phyloP scores from a whole-genome alignment of 2,888 invertebrate genomes.

The Agrochola circellaris region DNA sequence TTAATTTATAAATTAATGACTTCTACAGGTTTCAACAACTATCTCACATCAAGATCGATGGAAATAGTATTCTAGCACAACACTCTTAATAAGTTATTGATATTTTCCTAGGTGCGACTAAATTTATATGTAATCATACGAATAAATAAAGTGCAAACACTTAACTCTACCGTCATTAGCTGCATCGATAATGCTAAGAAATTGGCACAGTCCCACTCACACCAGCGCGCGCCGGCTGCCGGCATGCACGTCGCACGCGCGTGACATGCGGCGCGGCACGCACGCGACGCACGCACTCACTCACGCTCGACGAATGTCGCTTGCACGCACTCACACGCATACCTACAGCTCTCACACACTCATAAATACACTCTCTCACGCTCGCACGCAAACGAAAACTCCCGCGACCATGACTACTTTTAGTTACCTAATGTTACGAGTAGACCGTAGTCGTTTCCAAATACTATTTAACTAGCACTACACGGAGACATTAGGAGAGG shows the following conservation, averaged over 20 bases:
- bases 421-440: constrained; percentile 82
- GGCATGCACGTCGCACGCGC: constrained; percentile 15
- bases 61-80: constrained; percentile 89
- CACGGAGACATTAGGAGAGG: constrained; percentile 89
- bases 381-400: constrained; percentile 75
- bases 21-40: constrained; percentile 85
- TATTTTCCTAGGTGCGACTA: constrained; percentile 91
- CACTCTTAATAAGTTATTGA: constrained; percentile 91
- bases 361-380: constrained; percentile 60
- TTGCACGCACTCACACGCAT: constrained; percentile 63
- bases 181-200: constrained; percentile 87
- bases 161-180: constrained; percentile 90
- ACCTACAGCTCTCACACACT: constrained; percentile 63
- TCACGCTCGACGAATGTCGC: constrained; percentile 26
- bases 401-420: constrained; percentile 78
- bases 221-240: constrained; percentile 66
- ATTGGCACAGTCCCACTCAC: constrained; percentile 90
- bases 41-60: constrained; percentile 88
- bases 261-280: constrained; percentile 5
- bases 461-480: constrained; percentile 86
- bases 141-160: constrained; percentile 92
- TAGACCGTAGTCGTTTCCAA: constrained; percentile 82
- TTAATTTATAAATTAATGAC: constrained; percentile 90
- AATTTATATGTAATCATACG: constrained; percentile 89
- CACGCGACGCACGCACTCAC: constrained; percentile 17